Percentiles rank a stretch among this genome's conserved stretches.
Evolutionary conservation across 2,113 vertebrate species (phyloP).

Genomic region (Lamprotornis superbus): DNA sequence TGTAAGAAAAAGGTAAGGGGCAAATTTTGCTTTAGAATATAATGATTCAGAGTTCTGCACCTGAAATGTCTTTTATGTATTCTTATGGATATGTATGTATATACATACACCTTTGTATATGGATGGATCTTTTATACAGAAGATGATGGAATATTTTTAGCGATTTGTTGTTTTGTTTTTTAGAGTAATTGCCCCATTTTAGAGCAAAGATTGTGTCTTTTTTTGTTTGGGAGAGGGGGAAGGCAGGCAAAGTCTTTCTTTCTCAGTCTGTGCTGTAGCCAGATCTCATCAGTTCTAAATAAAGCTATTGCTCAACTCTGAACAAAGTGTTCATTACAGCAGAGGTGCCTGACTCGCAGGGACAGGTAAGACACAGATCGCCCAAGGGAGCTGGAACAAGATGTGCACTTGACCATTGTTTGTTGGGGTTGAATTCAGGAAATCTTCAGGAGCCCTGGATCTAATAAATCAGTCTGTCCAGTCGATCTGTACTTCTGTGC

Average conservation of each 20-base stretch:
- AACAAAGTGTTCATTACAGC: background rate
- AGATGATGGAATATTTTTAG: background rate
- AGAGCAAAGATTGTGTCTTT: background rate
- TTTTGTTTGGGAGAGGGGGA: background rate
- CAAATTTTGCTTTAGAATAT: background rate
- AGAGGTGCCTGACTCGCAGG: background rate
- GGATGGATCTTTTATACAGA: background rate
- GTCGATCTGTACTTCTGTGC: background rate
- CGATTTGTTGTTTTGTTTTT: background rate
- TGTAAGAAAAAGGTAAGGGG: conserved; percentile 74
- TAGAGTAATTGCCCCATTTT: background rate
- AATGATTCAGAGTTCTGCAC: background rate
- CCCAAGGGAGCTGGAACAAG: background rate
- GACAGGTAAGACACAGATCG: background rate
- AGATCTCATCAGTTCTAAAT: conserved; percentile 20
- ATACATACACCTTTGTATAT: background rate
- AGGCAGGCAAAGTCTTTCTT: background rate
- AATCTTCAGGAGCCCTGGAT: background rate
- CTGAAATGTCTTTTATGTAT: background rate
- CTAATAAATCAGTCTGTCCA: background rate
- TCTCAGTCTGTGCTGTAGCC: background rate
- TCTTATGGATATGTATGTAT: background rate
- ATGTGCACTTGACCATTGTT: background rate
- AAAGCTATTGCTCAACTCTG: conserved; percentile 21
- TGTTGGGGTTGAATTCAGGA: background rate